Conservation (phyloP, 2,888 invertebrate species). For the Dinocampus coccinellae region DNA sequence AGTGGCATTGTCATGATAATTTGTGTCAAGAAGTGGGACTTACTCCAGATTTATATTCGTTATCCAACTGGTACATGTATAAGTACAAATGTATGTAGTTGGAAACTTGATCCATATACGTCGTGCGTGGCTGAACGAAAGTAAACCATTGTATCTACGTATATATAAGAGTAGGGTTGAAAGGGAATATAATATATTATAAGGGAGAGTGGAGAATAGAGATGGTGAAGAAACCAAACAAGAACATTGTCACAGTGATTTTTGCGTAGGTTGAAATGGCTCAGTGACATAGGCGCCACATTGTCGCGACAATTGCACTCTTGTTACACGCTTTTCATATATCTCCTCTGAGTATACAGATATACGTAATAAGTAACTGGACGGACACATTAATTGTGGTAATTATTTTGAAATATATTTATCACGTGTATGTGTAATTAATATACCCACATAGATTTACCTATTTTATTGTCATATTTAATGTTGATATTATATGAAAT, state of each 20-base stretch:
- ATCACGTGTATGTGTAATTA: no score
- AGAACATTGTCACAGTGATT: constrained; percentile 38
- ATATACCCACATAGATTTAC: no score
- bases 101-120: constrained; percentile 23
- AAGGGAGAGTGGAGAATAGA: not conserved
- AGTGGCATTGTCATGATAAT: constrained; percentile 7
- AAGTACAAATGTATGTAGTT: not conserved
- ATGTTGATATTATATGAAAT: no score
- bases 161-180: constrained; percentile 14
- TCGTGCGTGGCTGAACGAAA: constrained; percentile 30
- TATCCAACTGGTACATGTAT: not conserved
- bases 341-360: no score
- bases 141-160: constrained; percentile 39
- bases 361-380: not conserved
- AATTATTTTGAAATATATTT: no score
- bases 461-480: no score
- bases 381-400: not conserved
- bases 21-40: constrained; percentile 11
- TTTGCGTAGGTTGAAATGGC: constrained; percentile 36
- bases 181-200: constrained; percentile 13
- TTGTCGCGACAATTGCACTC: constrained; percentile 54
- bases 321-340: constrained; percentile 40
- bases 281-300: constrained; percentile 54
- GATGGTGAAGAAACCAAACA: not conserved
- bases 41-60: constrained; percentile 13